Conservation (phyloP, 2,113 vertebrate species). For the Talpa occidentalis region DNA sequence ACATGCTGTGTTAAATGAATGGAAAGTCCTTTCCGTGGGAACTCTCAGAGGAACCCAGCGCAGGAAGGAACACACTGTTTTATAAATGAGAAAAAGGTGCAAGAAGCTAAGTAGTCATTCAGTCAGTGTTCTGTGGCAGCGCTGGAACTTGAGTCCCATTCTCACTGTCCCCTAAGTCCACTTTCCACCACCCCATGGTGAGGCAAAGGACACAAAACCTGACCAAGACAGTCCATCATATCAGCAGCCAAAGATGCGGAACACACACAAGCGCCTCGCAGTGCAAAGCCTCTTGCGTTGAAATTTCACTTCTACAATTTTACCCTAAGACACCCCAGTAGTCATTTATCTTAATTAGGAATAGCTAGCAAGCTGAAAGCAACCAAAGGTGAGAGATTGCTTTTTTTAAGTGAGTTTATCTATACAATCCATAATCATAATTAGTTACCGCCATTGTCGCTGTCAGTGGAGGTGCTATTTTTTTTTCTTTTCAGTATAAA, state of each 20-base stretch:
- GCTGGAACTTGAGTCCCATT: neutral
- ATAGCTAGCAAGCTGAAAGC: neutral
- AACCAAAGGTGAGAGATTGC: too few relatives aligned
- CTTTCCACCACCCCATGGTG: neutral
- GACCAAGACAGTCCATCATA: neutral
- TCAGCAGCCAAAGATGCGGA: neutral
- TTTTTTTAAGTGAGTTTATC: neutral
- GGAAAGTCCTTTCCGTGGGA: too few relatives aligned
- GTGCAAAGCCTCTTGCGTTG: neutral
- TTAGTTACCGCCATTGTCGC: neutral
- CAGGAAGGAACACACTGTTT: neutral
- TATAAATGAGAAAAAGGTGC: neutral
- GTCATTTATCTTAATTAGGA: neutral
- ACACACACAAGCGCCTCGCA: fast-evolving
- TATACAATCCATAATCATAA: neutral
- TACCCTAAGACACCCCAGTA: neutral
- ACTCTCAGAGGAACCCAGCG: neutral
- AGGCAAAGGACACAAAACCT: neutral
- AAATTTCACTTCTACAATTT: neutral
- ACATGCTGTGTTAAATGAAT: neutral
- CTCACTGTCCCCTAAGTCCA: neutral
- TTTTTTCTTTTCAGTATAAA: neutral
- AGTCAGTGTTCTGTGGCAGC: neutral
- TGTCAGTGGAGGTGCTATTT: neutral
- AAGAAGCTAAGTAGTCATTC: neutral